Percentiles rank a stretch among this genome's conserved stretches.
phyloP scores from a whole-genome alignment of 2,888 invertebrate genomes.

The Mesorhabditis spiculigera region DNA sequence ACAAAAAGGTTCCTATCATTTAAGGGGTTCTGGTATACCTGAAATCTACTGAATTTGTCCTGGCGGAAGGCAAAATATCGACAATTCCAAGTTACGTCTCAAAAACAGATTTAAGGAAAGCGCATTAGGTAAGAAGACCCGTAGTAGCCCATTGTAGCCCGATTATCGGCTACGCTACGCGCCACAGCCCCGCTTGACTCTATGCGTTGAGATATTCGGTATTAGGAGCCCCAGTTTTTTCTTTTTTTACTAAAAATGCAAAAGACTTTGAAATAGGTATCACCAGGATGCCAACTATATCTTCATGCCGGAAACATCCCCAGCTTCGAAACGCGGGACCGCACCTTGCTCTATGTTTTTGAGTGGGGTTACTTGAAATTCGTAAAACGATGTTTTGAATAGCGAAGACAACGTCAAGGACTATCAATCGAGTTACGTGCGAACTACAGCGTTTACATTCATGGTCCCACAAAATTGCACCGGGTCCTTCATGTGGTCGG shows the following conservation, averaged over 20 bases:
- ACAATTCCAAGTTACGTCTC: too few species aligned
- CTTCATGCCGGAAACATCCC: background rate
- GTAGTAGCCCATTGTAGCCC: too few species aligned
- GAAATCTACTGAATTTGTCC: too few species aligned
- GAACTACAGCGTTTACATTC: background rate
- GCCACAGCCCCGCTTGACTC: background rate
- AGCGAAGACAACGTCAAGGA: background rate
- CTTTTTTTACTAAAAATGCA: background rate
- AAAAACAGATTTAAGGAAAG: too few species aligned
- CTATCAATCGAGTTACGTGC: background rate
- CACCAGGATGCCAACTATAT: background rate
- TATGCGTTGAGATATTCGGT: background rate
- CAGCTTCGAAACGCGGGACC: background rate
- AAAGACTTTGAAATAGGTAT: background rate
- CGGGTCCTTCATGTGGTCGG: background rate
- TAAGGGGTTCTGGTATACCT: too few species aligned
- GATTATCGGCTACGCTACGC: background rate
- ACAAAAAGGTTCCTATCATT: too few species aligned
- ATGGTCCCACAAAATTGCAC: background rate
- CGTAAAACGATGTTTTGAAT: background rate
- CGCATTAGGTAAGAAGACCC: too few species aligned
- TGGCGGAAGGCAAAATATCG: too few species aligned
- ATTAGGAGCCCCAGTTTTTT: background rate
- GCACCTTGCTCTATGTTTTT: background rate
- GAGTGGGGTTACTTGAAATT: background rate